Evolutionary conservation across 2,797 vertebrate species (phyloP).

Genomic region (Zalophus californianus): DNA sequence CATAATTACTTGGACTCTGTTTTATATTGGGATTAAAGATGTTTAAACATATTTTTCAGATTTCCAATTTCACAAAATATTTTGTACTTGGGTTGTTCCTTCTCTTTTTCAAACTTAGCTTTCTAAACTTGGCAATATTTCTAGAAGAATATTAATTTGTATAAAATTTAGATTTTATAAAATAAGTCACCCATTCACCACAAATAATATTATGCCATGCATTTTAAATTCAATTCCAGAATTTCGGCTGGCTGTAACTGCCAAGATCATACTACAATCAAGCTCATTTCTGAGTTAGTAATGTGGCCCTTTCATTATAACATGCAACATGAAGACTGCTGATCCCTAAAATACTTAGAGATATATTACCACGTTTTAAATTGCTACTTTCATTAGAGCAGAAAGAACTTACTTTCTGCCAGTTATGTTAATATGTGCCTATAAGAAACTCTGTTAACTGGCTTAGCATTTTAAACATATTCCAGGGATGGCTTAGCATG

Average conservation of each 20-base stretch:
- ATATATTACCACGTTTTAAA: slow-evolving; percentile 55
- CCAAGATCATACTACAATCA: slow-evolving; percentile 56
- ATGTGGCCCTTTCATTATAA: slow-evolving; percentile 27
- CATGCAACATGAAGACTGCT: background rate
- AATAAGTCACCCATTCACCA: slow-evolving; percentile 42
- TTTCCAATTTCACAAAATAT: slow-evolving; percentile 19
- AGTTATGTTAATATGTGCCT: slow-evolving; percentile 55
- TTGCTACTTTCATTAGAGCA: slow-evolving; percentile 66
- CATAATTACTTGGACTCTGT: background rate
- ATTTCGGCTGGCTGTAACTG: slow-evolving; percentile 33
- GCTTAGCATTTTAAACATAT: slow-evolving; percentile 50
- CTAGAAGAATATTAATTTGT: slow-evolving; percentile 39
- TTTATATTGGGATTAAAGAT: background rate
- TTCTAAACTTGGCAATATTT: slow-evolving; percentile 37
- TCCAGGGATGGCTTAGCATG: background rate
- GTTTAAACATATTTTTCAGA: slow-evolving; percentile 23
- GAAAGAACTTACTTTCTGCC: slow-evolving; percentile 64
- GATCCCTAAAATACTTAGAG: slow-evolving; percentile 13
- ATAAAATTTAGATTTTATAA: slow-evolving; percentile 60
- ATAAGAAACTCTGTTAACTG: slow-evolving; percentile 34
- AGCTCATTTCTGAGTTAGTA: slow-evolving; percentile 3
- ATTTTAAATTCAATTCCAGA: slow-evolving; percentile 57
- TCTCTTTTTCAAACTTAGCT: background rate
- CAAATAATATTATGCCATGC: background rate
- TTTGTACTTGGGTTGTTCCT: background rate